A percentile compares a stretch with the other conserved stretches of the same genome.
Evolutionary conservation across 2,113 vertebrate species (phyloP).

Genomic region (Saguinus imperator): DNA sequence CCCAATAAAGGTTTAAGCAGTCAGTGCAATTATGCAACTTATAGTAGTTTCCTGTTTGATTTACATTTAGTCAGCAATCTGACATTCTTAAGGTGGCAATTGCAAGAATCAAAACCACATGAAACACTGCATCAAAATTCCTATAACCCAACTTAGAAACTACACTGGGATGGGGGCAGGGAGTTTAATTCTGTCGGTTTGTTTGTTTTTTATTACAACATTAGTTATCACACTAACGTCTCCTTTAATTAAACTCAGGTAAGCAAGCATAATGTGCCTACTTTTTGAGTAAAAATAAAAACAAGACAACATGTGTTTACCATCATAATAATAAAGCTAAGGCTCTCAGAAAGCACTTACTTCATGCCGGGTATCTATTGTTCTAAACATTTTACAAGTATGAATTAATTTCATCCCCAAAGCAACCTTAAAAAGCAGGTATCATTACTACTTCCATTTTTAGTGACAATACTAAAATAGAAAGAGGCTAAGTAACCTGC

Average conservation of each 20-base stretch:
- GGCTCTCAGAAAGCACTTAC: neutral
- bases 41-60: neutral
- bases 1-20: neutral
- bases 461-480: neutral
- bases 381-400: neutral
- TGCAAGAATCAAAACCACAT: neutral
- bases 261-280: neutral
- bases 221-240: conserved; percentile 56
- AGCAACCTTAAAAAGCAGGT: neutral
- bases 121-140: conserved; percentile 10
- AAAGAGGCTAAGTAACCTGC: neutral
- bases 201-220: neutral
- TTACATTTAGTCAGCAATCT: neutral
- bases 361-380: neutral
- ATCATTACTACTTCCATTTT: neutral
- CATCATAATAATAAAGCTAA: neutral
- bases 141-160: neutral
- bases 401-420: neutral
- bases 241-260: conserved; percentile 51
- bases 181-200: neutral
- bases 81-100: conserved; percentile 6
- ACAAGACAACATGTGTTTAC: neutral
- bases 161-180: neutral
- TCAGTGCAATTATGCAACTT: too few relatives aligned
- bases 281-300: conserved; percentile 15